Conservation (phyloP, 2,113 vertebrate genomes). For the Phasianus colchicus region DNA sequence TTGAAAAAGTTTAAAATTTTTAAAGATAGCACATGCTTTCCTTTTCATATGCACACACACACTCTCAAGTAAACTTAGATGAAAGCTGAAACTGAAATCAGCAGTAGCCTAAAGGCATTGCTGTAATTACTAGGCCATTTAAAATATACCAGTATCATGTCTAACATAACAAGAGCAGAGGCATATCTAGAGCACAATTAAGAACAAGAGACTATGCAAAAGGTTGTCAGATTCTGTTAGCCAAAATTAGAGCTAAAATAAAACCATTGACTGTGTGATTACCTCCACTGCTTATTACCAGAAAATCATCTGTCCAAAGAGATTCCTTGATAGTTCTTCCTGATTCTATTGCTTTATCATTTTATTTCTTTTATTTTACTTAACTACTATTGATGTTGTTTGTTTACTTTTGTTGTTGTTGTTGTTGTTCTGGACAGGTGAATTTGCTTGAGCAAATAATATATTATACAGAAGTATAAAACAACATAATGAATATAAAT, state of each 20-base stretch:
- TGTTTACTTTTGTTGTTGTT: not conserved
- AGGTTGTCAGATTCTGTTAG: conserved; percentile 60
- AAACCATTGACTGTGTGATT: not conserved
- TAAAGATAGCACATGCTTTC: not conserved
- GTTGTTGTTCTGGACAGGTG: too few relatives aligned
- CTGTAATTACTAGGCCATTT: conserved; percentile 55
- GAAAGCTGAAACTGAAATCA: conserved; percentile 48
- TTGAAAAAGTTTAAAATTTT: not conserved
- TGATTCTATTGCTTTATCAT: not conserved
- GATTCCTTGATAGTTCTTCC: not conserved
- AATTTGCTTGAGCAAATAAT: too few relatives aligned
- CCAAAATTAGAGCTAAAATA: conserved; percentile 30
- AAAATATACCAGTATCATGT: conserved; percentile 64
- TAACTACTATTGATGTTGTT: not conserved
- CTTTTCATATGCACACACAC: not conserved
- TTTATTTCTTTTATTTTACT: not conserved
- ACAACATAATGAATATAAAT: not conserved
- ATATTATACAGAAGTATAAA: not conserved
- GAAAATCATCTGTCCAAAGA: not conserved
- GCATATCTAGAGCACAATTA: conserved; percentile 22
- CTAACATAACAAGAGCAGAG: conserved; percentile 57
- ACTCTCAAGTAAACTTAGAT: not conserved
- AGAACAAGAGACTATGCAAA: conserved; percentile 36
- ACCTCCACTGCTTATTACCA: not conserved
- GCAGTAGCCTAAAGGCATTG: conserved; percentile 12